Evolutionary conservation across 2,888 invertebrate species (phyloP), one percentile per base, ranked within the genome.

Genomic region (Tiliacea aurago): DNA sequence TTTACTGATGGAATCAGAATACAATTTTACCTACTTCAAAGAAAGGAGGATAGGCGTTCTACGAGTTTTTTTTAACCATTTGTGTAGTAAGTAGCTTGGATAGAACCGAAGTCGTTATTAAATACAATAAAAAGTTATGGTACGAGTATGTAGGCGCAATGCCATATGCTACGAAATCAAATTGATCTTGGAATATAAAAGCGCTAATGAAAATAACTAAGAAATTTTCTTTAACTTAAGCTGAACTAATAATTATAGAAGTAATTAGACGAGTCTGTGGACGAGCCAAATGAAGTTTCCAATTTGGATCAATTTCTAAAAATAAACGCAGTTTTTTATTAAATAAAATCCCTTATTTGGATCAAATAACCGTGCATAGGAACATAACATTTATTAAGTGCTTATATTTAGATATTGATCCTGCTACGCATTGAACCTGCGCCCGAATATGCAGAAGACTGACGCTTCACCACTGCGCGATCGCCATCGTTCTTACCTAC

Each of bases 121-220:
- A 41, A 61, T 20, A 66, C 2, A 62, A 43, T 28, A 15, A 7
- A 62, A 28, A 20, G 6, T 41, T 18, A 45, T 18, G 20, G 11
- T 13, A n/a, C n/a, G n/a, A n/a, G n/a, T n/a, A 45, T n/a, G 5
- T n/a, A 2, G 2, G 11, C 0, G 28, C 4, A 64, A 68, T n/a
- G 18, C n/a, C 18, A 13, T 28, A 3, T 28, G 20, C 9, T 5
- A 15, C 41, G 15, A 41, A 43, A 67, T 58, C 18, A 28, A 28
- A 73, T 73, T 73, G 20, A 10, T 73, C 33, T 58, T 49, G 41
- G 18, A 73, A 49, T 49, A 20, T 68, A 41, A 43, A 51, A 49
- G 33, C 23, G 43, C 11, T 58, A 33, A 59, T 18, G 2, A 20
- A 33, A 23, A 28, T 58, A 4, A 47, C 28, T 49, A 73, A 45